phyloP scores from a whole-genome alignment of 2,113 vertebrate genomes.

The Dasyurus viverrinus region DNA sequence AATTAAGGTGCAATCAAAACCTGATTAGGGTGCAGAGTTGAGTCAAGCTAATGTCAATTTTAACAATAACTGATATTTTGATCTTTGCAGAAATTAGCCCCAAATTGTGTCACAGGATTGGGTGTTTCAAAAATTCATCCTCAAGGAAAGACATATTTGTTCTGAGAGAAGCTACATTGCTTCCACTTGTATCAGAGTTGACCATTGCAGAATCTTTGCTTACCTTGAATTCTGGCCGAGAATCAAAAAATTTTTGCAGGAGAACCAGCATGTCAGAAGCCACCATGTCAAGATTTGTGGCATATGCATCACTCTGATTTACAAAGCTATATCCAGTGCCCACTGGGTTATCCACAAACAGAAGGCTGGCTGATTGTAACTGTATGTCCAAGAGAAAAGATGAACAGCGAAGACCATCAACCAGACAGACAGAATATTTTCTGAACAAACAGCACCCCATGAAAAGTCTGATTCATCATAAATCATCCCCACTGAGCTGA shows the following conservation, averaged over 20 bases:
- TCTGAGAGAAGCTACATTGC: not conserved
- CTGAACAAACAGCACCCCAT: not conserved
- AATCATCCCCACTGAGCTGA: not conserved
- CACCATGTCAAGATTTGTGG: constrained; percentile 88
- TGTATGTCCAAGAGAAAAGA: constrained; percentile 68
- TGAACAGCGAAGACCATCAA: no score
- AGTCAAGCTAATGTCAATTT: constrained; percentile 8
- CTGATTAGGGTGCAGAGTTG: not conserved
- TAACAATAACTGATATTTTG: not conserved
- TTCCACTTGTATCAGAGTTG: rapidly evolving
- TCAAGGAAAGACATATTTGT: not conserved
- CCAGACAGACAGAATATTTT: not conserved
- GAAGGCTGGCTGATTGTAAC: constrained; percentile 91
- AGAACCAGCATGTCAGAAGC: constrained; percentile 95
- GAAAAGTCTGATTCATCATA: not conserved
- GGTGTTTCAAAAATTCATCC: not conserved
- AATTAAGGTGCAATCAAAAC: not conserved
- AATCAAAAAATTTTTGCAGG: constrained; percentile 88
- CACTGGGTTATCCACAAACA: constrained; percentile 98
- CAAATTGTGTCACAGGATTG: not conserved
- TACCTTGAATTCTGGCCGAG: constrained; percentile 91
- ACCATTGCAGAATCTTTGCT: not conserved
- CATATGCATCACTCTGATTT: constrained; percentile 82
- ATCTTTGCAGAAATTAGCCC: not conserved
- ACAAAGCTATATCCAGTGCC: constrained; percentile 95